Evolutionary conservation across 1,140 invertebrate genomes (phyloP).

Genomic region (Papilio polytes): DNA sequence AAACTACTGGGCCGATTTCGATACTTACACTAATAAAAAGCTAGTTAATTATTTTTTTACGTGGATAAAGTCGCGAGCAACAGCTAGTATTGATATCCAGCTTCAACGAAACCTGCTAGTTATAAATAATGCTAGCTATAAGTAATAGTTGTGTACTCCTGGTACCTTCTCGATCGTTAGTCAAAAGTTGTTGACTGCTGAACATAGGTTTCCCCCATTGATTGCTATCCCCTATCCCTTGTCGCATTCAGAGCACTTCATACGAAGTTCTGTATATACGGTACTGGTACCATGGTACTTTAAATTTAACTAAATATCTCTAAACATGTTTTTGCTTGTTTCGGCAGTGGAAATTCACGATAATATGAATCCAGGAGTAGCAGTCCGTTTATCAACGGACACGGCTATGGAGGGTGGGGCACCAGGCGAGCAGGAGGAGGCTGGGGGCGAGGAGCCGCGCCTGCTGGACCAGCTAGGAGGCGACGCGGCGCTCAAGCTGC

Average conservation of each 20-base stretch:
- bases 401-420: slow-evolving; percentile 45
- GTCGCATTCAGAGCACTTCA: too few relatives aligned
- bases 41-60: too few relatives aligned
- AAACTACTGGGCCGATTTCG: too few relatives aligned
- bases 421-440: slow-evolving; percentile 21
- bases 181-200: too few relatives aligned
- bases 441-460: slow-evolving; percentile 19
- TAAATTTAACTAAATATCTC: too few relatives aligned
- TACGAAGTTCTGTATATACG: too few relatives aligned
- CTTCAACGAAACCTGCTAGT: background rate
- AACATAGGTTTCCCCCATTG: too few relatives aligned
- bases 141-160: background rate
- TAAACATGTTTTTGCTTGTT: background rate
- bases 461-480: slow-evolving; percentile 53
- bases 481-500: slow-evolving; percentile 88
- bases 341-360: background rate
- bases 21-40: too few relatives aligned
- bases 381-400: slow-evolving; percentile 63
- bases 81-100: too few relatives aligned
- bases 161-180: background rate
- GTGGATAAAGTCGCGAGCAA: too few relatives aligned
- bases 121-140: background rate
- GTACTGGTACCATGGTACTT: too few relatives aligned
- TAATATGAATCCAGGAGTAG: slow-evolving; percentile 51
- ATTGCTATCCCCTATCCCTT: too few relatives aligned